Conservation (phyloP, 2,797 vertebrate genomes). For the Phoxinus dragarum region DNA sequence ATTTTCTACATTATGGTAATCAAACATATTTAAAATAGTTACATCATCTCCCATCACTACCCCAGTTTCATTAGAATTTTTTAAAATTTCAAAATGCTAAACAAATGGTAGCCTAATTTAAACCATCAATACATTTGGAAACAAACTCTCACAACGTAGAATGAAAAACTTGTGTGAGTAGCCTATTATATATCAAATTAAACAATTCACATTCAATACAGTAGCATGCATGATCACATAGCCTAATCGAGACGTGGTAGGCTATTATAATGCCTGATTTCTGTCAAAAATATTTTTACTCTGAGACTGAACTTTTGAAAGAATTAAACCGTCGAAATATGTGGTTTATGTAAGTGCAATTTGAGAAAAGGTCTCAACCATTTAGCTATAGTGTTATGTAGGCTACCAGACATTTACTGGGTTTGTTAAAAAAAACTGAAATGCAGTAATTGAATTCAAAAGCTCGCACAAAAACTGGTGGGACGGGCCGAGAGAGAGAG, state of each 20-base stretch:
- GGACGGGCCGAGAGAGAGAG: slow-evolving; percentile 56
- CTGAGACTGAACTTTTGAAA: neutral
- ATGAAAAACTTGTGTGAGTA: neutral
- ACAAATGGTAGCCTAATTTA: neutral
- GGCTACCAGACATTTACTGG: slow-evolving; percentile 65
- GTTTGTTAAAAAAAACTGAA: slow-evolving; percentile 63
- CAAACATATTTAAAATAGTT: neutral
- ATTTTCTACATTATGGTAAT: neutral
- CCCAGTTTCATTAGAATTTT: neutral
- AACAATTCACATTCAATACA: neutral
- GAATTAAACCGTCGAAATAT: neutral
- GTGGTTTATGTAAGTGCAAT: neutral
- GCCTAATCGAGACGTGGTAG: neutral
- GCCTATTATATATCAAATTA: neutral
- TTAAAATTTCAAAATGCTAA: neutral
- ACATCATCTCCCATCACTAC: neutral
- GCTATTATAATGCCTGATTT: no score
- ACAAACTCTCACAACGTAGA: no score
- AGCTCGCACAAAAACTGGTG: slow-evolving; percentile 25
- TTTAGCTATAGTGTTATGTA: neutral
- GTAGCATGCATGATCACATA: neutral
- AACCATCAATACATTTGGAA: neutral
- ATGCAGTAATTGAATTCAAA: slow-evolving; percentile 58
- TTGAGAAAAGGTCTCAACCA: neutral
- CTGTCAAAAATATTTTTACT: neutral